Base-by-base conservation (phyloP, 2,888 invertebrate genomes). In the Drosophila nigricruria region DNA sequence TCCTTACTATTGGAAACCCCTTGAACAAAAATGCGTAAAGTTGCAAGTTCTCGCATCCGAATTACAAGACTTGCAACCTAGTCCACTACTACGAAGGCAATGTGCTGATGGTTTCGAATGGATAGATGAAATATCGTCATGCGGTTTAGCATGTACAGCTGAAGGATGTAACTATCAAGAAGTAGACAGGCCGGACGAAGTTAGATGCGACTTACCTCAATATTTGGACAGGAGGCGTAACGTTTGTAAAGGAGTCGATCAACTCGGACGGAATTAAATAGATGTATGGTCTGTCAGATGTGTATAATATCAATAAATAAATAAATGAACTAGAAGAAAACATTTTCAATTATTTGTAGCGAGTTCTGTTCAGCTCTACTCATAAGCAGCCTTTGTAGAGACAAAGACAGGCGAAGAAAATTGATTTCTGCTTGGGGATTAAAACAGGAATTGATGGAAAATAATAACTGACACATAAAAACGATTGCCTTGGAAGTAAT, bases 391-490 rank as follows among this genome's bases (percentile, higher is more conserved):
- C 14, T 43, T 25, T 16, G n/a, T n/a, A n/a, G n/a, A n/a, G n/a
- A 8, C 23, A 42, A 42, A 42, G 14, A 5, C 23, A 23, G 43
- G 3, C 43, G 16, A 43, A 16, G 12, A 23, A 45, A 45, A 45
- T 43, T 25, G 43, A 45, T 25, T 45, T 45, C 12, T 25, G 25
- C 16, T 25, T 38, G n/a, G 25, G 53, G 61, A 66, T 47, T 72
- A 72, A 52, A 66, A 34, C 68, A 54, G 30, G 27, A 34, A 34
- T 47, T 23, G 38, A 47, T n/a, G 42, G 36, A 43, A 73, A 63
- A 49, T 38, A 73, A 61, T 34, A 73, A 61, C 6, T 23, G 20
- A 14, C 5, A 2, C n/a, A 58, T 18, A 40, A 10, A 23, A 42
- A 2, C 20, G 0, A n/a, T 34, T 30, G 10, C 10, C n/a, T 2